These are phyloP conservation scores for Aplysina aerophoba DNA, from an alignment of 37 sponge, comb jelly and placozoan genomes.

Conservation along the genomic window DNA sequence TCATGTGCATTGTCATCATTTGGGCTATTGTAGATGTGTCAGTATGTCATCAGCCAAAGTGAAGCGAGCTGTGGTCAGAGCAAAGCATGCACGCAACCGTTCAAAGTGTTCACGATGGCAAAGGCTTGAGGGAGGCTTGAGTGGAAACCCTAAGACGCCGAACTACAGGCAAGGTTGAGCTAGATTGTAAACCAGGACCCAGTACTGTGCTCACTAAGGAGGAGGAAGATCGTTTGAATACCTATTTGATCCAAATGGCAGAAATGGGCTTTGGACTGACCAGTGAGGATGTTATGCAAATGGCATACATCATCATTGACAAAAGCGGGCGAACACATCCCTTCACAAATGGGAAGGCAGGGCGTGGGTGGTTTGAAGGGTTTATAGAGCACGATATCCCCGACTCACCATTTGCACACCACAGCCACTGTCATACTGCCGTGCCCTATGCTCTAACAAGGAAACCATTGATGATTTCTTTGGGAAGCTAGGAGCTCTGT, in stretches of 20 bases:
- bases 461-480: constrained; percentile 50
- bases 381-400: constrained; percentile 27
- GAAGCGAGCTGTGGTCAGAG: constrained; percentile 43
- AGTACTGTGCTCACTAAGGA: constrained; percentile 46
- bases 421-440: constrained; percentile 57
- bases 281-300: constrained; percentile 47
- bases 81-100: constrained; percentile 50
- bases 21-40: constrained; percentile 8
- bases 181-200: constrained; percentile 33
- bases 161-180: background rate
- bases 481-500: constrained; percentile 53
- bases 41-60: constrained; percentile 36
- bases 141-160: constrained; percentile 55
- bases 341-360: constrained; percentile 49
- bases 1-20: background rate
- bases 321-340: constrained; percentile 35
- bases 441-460: constrained; percentile 42
- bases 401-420: constrained; percentile 39
- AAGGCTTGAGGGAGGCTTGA: constrained; percentile 54
- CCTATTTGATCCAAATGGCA: constrained; percentile 52
- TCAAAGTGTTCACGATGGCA: constrained; percentile 28
- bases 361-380: constrained; percentile 60
- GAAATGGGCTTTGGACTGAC: constrained; percentile 58
- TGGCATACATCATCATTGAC: constrained; percentile 49
- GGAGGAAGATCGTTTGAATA: constrained; percentile 39